A percentile compares a stretch with the other conserved stretches of the same genome.
Evolutionary conservation across 1,140 invertebrate genomes (phyloP).

Genomic region (Magallana angulata): DNA sequence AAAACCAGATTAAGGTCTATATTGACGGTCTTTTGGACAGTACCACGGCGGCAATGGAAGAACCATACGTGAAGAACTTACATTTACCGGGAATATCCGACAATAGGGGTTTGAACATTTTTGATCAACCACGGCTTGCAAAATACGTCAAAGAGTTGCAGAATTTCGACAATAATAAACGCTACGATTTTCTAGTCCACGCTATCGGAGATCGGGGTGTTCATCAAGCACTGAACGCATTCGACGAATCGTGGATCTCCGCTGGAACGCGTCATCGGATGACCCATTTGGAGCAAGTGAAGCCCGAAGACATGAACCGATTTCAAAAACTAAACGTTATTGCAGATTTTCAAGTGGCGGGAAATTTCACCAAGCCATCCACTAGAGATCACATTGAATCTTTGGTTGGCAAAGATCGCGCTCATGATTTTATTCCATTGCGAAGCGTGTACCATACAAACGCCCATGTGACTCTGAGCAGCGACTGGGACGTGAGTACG

Average conservation of each 20-base stretch:
- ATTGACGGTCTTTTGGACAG: constrained; percentile 53
- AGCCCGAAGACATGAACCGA: constrained; percentile 25
- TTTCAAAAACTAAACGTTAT: constrained; percentile 49
- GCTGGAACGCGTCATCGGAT: constrained; percentile 50
- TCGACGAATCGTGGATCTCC: neutral
- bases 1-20: constrained; percentile 56
- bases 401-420: constrained; percentile 44
- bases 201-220: constrained; percentile 58
- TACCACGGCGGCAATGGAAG: constrained; percentile 52
- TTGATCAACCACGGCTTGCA: constrained; percentile 43
- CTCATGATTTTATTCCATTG: constrained; percentile 47
- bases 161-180: constrained; percentile 40
- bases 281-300: constrained; percentile 55
- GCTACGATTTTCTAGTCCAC: constrained; percentile 60
- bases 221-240: constrained; percentile 52
- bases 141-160: constrained; percentile 52
- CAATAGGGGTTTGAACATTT: constrained; percentile 59
- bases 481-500: constrained; percentile 58
- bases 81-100: constrained; percentile 40
- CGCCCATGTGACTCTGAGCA: constrained; percentile 51
- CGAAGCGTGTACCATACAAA: constrained; percentile 45
- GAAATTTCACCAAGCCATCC: constrained; percentile 47
- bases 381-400: neutral
- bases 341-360: constrained; percentile 61
- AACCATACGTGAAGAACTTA: constrained; percentile 45